Evolutionary conservation across 2,113 vertebrate genomes (phyloP).

Genomic region (Hyla sarda): DNA sequence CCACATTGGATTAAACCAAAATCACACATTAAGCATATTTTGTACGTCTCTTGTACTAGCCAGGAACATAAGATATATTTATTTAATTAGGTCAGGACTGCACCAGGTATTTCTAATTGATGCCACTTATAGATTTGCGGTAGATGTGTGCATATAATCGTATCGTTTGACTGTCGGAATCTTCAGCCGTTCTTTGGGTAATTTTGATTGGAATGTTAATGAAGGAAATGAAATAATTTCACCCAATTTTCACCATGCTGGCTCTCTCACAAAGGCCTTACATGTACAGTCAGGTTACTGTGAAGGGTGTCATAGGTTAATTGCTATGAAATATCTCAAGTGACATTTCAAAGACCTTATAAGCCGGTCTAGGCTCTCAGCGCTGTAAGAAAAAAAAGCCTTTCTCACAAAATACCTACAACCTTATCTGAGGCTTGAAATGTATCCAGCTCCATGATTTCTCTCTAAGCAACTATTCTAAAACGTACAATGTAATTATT

Average conservation of each 20-base stretch:
- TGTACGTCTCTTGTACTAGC: no score
- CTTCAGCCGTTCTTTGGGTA: neutral
- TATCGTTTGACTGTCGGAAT: neutral
- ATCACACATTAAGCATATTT: no score
- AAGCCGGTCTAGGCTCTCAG: neutral
- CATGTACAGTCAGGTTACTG: constrained; percentile 8
- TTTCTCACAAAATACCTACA: neutral
- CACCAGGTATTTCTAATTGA: neutral
- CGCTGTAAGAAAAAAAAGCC: neutral
- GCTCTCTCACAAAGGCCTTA: neutral
- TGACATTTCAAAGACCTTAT: constrained; percentile 2
- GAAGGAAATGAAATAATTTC: neutral
- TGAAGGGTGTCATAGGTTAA: constrained; percentile 16
- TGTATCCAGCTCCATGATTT: neutral
- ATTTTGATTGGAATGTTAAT: constrained; percentile 9
- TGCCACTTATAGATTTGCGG: neutral
- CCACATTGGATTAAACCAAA: no score
- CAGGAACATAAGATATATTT: neutral
- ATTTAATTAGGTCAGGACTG: neutral
- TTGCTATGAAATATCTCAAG: constrained; percentile 18
- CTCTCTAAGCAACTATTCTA: neutral
- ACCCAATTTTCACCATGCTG: neutral
- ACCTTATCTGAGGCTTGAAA: neutral
- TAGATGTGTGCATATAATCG: neutral
- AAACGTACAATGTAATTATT: neutral